Evolutionary conservation across 2,113 vertebrate genomes (phyloP).

Genomic region (Phasianus colchicus): DNA sequence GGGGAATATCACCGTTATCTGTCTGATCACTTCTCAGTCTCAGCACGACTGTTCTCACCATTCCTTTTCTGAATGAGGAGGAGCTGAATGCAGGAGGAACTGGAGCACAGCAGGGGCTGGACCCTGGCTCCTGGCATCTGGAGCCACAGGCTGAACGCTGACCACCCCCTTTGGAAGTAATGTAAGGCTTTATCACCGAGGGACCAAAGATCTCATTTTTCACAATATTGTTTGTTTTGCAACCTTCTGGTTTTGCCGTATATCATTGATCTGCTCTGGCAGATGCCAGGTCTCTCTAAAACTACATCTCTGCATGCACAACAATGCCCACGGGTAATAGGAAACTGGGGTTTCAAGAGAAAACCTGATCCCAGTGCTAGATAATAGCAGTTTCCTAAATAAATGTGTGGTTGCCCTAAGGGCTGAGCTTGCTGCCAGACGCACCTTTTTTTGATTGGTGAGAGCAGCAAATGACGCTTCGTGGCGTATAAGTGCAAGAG

Average conservation of each 20-base stretch:
- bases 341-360: constrained; percentile 76
- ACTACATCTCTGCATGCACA: constrained; percentile 41
- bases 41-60: not conserved
- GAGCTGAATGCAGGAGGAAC: not conserved
- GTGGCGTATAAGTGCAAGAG: constrained; percentile 76
- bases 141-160: not conserved
- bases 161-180: not conserved
- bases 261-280: not conserved
- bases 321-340: constrained; percentile 78
- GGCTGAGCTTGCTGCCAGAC: constrained; percentile 73
- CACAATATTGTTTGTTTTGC: not conserved
- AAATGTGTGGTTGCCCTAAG: constrained; percentile 64
- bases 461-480: constrained; percentile 79
- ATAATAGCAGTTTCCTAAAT: constrained; percentile 74
- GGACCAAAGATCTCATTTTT: not conserved
- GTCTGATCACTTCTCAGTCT: not conserved
- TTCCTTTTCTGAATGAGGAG: not conserved
- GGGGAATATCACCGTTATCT: not conserved
- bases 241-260: not conserved
- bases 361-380: constrained; percentile 71
- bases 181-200: not conserved
- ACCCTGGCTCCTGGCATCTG: not conserved
- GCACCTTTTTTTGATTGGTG: constrained; percentile 77
- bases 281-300: not conserved
- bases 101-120: not conserved